phyloP scores from a whole-genome alignment of 2,113 vertebrate species.

The Lepus europaeus region DNA sequence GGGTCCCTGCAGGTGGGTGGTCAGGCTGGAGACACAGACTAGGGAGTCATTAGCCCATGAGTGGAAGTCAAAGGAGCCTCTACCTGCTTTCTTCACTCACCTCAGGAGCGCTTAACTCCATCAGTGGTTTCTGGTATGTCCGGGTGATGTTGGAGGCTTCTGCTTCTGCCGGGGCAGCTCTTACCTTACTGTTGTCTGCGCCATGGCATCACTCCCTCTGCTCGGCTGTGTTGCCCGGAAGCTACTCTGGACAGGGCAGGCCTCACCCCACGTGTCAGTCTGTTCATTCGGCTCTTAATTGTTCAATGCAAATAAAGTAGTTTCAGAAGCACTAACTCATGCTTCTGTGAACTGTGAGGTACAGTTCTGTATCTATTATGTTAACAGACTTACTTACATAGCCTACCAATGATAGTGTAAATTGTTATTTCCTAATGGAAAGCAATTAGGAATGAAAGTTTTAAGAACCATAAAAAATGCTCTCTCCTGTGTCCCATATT shows the following conservation, averaged over 20 bases:
- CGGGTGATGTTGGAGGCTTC: background rate
- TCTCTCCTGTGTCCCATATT: background rate
- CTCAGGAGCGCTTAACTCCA: background rate
- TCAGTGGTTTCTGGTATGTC: background rate
- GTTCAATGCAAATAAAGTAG: background rate
- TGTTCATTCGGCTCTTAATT: background rate
- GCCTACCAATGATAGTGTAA: background rate
- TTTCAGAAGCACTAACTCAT: background rate
- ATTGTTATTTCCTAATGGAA: conserved; percentile 49
- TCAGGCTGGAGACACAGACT: background rate
- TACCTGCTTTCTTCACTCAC: background rate
- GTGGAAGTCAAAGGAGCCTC: background rate
- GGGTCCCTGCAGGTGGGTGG: background rate
- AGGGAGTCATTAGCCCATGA: background rate
- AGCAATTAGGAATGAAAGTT: conserved; percentile 58
- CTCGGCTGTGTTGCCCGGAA: background rate
- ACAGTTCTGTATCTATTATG: background rate
- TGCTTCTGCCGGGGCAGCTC: background rate
- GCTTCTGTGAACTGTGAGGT: conserved; percentile 8
- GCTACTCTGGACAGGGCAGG: background rate
- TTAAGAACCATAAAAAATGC: conserved; percentile 31
- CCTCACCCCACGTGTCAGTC: background rate
- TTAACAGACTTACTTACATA: background rate
- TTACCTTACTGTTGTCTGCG: background rate
- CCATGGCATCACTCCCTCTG: background rate